These are phyloP conservation scores for Jaculus jaculus DNA, from an alignment of 2,113 vertebrate species.

Conservation along the genomic window DNA sequence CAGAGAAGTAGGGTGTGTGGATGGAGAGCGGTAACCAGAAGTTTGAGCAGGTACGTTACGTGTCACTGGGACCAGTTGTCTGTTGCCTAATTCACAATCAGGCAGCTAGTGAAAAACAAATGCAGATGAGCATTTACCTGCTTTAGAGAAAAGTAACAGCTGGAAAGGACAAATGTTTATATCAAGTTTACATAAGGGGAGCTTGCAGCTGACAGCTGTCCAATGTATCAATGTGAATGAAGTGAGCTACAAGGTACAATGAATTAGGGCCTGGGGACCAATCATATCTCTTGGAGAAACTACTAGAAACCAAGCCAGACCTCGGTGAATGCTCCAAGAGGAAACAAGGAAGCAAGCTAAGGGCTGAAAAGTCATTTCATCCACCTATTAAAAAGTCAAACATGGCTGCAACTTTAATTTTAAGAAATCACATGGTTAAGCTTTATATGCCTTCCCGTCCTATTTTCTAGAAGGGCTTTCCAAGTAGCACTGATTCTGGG, in stretches of 20 bases:
- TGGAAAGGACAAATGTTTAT: not conserved
- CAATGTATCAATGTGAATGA: not conserved
- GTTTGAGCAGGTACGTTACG: not conserved
- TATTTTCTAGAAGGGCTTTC: not conserved
- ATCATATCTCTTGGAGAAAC: not conserved
- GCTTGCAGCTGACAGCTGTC: not conserved
- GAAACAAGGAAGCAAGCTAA: not conserved
- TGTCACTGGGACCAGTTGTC: not conserved
- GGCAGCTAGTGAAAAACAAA: conserved; percentile 10
- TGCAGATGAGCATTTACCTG: not conserved
- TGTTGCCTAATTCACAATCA: conserved; percentile 27
- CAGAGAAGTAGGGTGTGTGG: not conserved
- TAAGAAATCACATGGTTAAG: not conserved
- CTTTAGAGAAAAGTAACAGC: not conserved
- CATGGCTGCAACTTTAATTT: not conserved
- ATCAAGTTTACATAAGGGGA: not conserved
- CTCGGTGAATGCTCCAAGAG: not conserved
- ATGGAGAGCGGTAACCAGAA: not conserved
- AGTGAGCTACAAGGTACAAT: not conserved
- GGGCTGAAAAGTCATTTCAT: not conserved
- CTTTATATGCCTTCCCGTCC: not conserved
- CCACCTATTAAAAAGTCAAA: not conserved
- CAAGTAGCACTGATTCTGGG: not conserved
- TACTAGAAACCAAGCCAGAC: not conserved
- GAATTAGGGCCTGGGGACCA: not conserved